phyloP scores from a whole-genome alignment of 2,888 invertebrate genomes.

The Xiphydria camelus region DNA sequence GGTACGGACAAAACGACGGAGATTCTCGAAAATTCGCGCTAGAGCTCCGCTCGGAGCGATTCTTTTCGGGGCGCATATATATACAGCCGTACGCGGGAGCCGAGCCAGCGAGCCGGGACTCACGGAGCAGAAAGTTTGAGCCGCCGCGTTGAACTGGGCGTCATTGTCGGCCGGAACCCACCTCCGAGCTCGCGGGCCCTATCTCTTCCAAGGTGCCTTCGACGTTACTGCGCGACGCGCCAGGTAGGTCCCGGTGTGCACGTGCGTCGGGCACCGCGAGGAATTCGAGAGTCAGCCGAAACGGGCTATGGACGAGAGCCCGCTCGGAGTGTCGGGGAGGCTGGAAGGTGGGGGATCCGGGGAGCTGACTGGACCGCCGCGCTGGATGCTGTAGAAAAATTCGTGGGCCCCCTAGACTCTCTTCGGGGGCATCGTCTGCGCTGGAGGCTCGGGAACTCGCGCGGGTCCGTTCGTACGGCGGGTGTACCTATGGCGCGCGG shows the following conservation, averaged over 20 bases:
- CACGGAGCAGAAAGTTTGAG: constrained; percentile 30
- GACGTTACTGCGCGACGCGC: constrained; percentile 32
- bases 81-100: no score
- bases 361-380: constrained; percentile 30
- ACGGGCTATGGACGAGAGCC: constrained; percentile 24
- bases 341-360: constrained; percentile 10
- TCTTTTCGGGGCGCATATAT: no score
- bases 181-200: constrained; percentile 39
- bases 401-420: constrained; percentile 36
- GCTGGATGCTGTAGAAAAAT: constrained; percentile 47
- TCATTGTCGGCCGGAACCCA: constrained; percentile 48
- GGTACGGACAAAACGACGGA: no score
- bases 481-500: no score
- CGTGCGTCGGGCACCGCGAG: constrained; percentile 14
- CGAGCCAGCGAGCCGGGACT: background rate
- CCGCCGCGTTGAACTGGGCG: constrained; percentile 52
- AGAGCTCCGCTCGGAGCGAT: background rate
- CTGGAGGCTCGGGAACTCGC: no score
- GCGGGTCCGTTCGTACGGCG: no score
- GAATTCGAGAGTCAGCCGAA: constrained; percentile 38
- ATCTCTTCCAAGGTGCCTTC: constrained; percentile 47
- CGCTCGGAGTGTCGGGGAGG: constrained; percentile 1
- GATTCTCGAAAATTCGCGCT: background rate
- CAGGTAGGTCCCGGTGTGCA: background rate
- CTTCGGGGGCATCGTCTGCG: constrained; percentile 32